Percentiles rank a stretch among this genome's conserved stretches.
Evolutionary conservation across 2,888 invertebrate genomes (phyloP).

Genomic region (Argyra leucocephala): DNA sequence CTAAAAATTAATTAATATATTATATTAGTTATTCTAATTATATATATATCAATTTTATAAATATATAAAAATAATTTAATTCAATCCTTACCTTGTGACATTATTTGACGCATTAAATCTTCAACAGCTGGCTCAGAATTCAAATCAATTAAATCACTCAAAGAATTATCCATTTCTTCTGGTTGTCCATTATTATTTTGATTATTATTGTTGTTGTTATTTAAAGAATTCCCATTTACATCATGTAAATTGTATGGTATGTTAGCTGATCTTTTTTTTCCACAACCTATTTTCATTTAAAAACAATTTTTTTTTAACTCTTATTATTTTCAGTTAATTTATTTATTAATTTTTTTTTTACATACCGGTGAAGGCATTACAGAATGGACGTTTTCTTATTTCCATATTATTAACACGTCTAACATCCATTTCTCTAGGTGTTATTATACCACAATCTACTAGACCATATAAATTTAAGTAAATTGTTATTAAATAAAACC

Average conservation of each 20-base stretch:
- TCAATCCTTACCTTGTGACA: constrained; percentile 61
- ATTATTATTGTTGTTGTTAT: constrained; percentile 19
- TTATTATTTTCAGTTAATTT: no score
- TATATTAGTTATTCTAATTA: no score
- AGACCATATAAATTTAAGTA: constrained; percentile 2
- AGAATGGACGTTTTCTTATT: constrained; percentile 69
- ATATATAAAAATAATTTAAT: not conserved
- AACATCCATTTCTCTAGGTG: constrained; percentile 10
- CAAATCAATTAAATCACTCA: constrained; percentile 56
- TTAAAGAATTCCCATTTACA: constrained; percentile 23
- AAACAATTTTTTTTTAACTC: no score
- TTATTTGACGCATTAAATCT: constrained; percentile 66
- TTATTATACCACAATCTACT: constrained; percentile 9
- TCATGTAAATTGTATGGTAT: constrained; percentile 26
- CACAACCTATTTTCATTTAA: constrained; percentile 52
- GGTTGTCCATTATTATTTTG: constrained; percentile 20
- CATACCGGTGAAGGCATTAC: constrained; percentile 78
- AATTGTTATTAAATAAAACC: constrained; percentile 1
- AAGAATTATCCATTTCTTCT: constrained; percentile 50
- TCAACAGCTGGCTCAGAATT: constrained; percentile 62
- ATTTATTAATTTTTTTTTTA: constrained; percentile 5
- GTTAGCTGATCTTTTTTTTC: constrained; percentile 53
- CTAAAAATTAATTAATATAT: no score
- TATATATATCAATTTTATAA: no score
- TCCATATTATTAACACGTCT: not conserved